Percentiles rank a stretch among this genome's conserved stretches.
Evolutionary conservation across 2,888 invertebrate species (phyloP).

Genomic region (Clunio marinus): DNA sequence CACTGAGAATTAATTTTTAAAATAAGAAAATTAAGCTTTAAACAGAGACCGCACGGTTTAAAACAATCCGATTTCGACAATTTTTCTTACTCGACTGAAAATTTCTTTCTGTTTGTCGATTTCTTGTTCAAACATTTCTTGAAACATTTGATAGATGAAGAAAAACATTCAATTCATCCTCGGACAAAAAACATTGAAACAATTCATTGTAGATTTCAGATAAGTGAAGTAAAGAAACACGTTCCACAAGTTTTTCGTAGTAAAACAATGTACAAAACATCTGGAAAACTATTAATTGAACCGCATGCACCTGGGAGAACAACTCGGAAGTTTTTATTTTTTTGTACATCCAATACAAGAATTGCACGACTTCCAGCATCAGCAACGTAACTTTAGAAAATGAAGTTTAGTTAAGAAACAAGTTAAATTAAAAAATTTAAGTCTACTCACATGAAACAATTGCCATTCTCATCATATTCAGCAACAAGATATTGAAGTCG

Average conservation of each 20-base stretch:
- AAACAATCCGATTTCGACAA: background rate
- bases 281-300: slow-evolving; percentile 49
- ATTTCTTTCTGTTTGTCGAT: background rate
- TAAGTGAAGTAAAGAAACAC: slow-evolving; percentile 59
- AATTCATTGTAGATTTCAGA: slow-evolving; percentile 55
- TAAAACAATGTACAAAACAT: slow-evolving; percentile 59
- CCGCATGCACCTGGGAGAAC: slow-evolving; percentile 56
- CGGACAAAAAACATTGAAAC: too few relatives aligned
- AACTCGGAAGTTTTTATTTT: slow-evolving; percentile 55
- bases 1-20: background rate
- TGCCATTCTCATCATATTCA: slow-evolving; percentile 56
- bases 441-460: slow-evolving; percentile 50
- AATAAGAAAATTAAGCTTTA: background rate
- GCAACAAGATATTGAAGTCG: slow-evolving; percentile 58
- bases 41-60: background rate
- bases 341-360: slow-evolving; percentile 54
- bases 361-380: slow-evolving; percentile 49
- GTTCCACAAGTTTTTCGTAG: slow-evolving; percentile 54
- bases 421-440: background rate
- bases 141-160: too few relatives aligned
- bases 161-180: too few relatives aligned
- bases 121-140: background rate
- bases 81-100: background rate
- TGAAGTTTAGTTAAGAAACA: background rate
- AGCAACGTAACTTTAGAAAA: slow-evolving; percentile 44